A percentile compares a stretch with the other conserved stretches of the same genome.
phyloP scores from a whole-genome alignment of 2,888 invertebrate species.

The Ophraella communa region DNA sequence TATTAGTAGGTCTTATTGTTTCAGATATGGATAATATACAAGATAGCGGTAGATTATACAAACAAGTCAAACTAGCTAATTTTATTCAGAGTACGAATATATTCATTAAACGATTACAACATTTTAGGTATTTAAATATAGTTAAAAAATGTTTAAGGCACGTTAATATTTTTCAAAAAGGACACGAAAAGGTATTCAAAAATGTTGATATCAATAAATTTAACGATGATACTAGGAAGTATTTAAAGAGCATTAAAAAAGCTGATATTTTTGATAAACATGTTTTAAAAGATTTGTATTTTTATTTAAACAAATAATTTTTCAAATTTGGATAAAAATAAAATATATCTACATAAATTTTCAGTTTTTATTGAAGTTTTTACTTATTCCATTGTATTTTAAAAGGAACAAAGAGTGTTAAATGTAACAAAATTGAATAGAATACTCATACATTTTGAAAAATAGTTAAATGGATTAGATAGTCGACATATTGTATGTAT shows the following conservation, averaged over 20 bases:
- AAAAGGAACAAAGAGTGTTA: too few species aligned
- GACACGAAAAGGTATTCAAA: slow-evolving; percentile 28
- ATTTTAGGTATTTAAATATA: slow-evolving; percentile 25
- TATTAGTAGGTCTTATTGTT: slow-evolving; percentile 46
- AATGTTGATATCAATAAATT: slow-evolving; percentile 23
- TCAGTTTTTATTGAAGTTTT: too few species aligned
- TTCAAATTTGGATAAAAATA: background rate
- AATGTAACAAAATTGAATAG: too few species aligned
- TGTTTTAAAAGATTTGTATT: slow-evolving; percentile 18
- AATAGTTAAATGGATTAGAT: too few species aligned
- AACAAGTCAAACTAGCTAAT: slow-evolving; percentile 42
- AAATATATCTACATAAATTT: too few species aligned
- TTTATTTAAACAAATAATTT: background rate
- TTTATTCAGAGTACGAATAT: slow-evolving; percentile 41
- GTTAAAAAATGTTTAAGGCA: slow-evolving; percentile 26
- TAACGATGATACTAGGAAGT: slow-evolving; percentile 37
- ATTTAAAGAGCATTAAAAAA: slow-evolving; percentile 33
- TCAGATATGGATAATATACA: slow-evolving; percentile 46
- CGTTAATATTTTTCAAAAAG: slow-evolving; percentile 33
- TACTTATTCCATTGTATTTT: too few species aligned
- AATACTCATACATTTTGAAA: too few species aligned
- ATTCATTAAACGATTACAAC: slow-evolving; percentile 34
- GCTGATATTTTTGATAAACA: slow-evolving; percentile 21
- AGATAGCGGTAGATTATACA: slow-evolving; percentile 37
- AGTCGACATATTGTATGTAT: too few species aligned